Conservation (phyloP, 2,113 vertebrate species). For the Oriolus oriolus region DNA sequence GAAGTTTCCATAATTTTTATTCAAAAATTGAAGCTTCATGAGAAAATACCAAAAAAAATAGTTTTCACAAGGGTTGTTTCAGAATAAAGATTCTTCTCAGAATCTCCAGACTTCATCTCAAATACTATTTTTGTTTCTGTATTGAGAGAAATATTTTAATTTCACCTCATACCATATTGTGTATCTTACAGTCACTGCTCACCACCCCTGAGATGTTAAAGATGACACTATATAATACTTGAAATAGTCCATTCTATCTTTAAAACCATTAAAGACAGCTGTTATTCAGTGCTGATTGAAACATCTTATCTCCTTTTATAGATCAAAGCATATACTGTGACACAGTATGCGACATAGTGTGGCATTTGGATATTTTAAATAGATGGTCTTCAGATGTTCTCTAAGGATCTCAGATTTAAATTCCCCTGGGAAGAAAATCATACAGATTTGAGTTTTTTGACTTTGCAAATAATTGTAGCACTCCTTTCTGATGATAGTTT, state of each 20-base stretch:
- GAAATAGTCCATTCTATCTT: conserved; percentile 28
- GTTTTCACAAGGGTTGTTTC: background rate
- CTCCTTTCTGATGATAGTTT: background rate
- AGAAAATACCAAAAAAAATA: background rate
- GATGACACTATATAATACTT: background rate
- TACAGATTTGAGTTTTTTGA: background rate
- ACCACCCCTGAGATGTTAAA: background rate
- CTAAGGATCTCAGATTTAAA: background rate
- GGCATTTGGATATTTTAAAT: background rate
- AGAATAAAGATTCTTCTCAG: background rate
- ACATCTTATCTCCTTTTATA: background rate
- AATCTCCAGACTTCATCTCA: background rate
- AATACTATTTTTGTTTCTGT: background rate
- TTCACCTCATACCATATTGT: background rate
- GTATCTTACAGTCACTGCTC: background rate
- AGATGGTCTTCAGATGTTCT: background rate
- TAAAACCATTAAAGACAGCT: conserved; percentile 36
- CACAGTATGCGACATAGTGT: background rate
- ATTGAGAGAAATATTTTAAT: background rate
- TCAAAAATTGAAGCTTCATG: background rate
- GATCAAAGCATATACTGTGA: background rate
- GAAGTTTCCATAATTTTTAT: background rate
- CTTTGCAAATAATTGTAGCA: background rate
- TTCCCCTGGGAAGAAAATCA: background rate
- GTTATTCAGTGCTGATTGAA: conserved; percentile 28